Conservation (phyloP, 2,797 vertebrate genomes). For the Myotis findleyi region DNA sequence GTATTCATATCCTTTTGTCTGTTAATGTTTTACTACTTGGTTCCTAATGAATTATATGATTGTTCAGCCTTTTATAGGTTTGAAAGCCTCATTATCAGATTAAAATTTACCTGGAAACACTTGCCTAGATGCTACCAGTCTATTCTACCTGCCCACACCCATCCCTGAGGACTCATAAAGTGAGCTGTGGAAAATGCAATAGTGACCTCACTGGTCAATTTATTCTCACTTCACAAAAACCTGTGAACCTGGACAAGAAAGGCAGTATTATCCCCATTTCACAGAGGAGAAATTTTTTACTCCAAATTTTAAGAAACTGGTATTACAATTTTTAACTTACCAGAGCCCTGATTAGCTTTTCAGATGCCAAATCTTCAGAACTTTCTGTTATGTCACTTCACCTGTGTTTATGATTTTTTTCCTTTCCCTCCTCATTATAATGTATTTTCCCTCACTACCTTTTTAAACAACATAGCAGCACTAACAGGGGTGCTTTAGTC, state of each 20-base stretch:
- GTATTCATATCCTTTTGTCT: not conserved
- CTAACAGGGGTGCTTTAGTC: not conserved
- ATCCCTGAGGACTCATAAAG: not conserved
- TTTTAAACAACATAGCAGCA: not conserved
- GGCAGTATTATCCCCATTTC: not conserved
- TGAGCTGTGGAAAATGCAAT: not conserved
- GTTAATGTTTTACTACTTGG: not conserved
- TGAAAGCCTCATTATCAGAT: not conserved
- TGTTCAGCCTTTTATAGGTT: not conserved
- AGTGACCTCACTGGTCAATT: not conserved
- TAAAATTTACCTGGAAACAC: not conserved
- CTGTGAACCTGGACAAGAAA: not conserved
- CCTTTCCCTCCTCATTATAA: not conserved
- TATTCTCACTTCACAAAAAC: not conserved
- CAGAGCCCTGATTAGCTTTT: not conserved
- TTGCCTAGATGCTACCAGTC: not conserved
- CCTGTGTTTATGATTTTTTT: not conserved
- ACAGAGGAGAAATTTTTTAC: not conserved
- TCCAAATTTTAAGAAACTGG: not conserved
- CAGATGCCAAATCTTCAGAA: not conserved
- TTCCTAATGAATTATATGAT: not conserved
- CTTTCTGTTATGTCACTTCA: not conserved
- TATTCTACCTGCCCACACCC: accelerated
- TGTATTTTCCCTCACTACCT: not conserved
- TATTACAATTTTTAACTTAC: not conserved